Evolutionary conservation across 2,113 vertebrate genomes (phyloP), one percentile per base, ranked within the genome.

Genomic region (Scatophagus argus): DNA sequence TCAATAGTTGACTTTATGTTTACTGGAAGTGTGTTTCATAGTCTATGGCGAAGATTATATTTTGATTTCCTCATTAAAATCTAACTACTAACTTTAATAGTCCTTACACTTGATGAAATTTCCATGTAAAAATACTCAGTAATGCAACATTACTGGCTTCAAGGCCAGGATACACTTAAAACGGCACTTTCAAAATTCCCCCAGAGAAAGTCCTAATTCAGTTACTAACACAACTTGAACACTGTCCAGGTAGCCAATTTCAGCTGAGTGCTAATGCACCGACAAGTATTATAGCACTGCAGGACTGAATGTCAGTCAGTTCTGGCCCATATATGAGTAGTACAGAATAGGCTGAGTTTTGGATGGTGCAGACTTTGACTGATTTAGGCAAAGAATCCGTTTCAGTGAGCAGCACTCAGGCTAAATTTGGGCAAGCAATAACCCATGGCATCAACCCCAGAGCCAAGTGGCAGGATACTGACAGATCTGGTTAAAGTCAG

Each of bases 191-290:
- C 9, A 72, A 77, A 75, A 69, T 29, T 19, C 38, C 34, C 46
- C 39, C 34, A 44, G 16, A 79, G 8, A 72, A 70, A 70, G 44
- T 70, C 25, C 46, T 68, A 74, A 58, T 90, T 80, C 44, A 70
- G 54, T 68, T 49, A 49, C 77, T 27, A 77, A 79, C 82, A 72
- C 65, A 80, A 77, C 47, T 43, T 84, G 78, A 88, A 86, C 43
- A 25, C 34, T 27, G 12, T 85, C 84, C 86, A 87, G 86, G 64
- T 81, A 58, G 66, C 68, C 62, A 43, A 86, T 77, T 72, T 71
- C 77, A 69, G 51, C 47, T 32, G 73, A 82, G 43, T 68, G 72
- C 47, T 90, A 84, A 77, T 66, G 78, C 55, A 8, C n/a, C 49
- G 27, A 23, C 5, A 61, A 17, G 41, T 47, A 43, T 64, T 71